Conservation (phyloP, 2,797 vertebrate genomes). For the Anniella stebbinsi region DNA sequence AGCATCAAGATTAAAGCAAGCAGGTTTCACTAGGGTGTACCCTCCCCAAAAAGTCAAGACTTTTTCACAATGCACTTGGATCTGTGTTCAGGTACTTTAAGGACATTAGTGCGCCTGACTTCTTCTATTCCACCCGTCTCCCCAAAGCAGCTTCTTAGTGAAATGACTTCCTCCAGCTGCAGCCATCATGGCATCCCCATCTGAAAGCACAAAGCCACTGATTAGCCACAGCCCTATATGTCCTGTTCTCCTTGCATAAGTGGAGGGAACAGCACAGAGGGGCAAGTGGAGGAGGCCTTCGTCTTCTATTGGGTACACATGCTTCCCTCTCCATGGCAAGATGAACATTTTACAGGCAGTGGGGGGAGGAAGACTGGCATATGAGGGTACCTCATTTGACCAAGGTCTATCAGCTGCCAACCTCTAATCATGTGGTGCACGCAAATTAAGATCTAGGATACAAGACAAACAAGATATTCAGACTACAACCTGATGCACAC, state of each 20-base stretch:
- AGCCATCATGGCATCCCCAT: background rate
- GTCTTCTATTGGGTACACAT: background rate
- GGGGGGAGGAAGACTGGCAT: background rate
- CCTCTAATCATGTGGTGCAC: background rate
- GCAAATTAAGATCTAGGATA: background rate
- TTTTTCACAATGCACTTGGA: background rate
- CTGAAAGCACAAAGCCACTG: background rate
- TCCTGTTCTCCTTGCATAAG: background rate
- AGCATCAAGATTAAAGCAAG: conserved; percentile 43
- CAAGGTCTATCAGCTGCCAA: background rate
- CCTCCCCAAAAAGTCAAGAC: conserved; percentile 27
- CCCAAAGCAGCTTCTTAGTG: no score
- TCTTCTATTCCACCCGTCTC: background rate
- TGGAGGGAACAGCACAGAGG: background rate
- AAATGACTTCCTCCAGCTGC: no score
- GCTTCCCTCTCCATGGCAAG: background rate
- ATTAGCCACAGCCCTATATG: background rate
- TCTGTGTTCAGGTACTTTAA: background rate
- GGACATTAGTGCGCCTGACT: background rate
- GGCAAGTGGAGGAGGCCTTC: background rate
- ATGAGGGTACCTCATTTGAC: background rate
- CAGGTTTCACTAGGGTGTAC: conserved; percentile 15
- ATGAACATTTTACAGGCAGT: background rate
- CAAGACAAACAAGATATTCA: background rate
- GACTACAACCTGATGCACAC: background rate